Conservation (phyloP, 2,113 vertebrate species). For the Ochotona princeps region DNA sequence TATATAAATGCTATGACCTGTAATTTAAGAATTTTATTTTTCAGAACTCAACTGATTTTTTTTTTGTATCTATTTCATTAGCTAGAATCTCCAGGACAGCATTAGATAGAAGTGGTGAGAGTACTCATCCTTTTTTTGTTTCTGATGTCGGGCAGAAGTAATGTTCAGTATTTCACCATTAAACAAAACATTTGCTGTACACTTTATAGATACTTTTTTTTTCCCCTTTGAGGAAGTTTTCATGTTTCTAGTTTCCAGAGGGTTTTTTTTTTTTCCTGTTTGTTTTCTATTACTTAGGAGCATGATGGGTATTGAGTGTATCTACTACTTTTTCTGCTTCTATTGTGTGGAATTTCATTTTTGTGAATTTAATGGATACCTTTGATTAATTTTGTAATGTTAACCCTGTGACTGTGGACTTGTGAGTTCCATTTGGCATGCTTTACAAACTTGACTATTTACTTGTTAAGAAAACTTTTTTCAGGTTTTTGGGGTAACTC, state of each 20-base stretch:
- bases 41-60: neutral
- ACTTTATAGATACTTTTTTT: neutral
- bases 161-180: neutral
- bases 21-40: constrained; percentile 28
- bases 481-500: neutral
- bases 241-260: neutral
- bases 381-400: neutral
- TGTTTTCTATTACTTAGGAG: neutral
- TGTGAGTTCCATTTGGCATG: neutral
- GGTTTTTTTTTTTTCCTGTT: neutral
- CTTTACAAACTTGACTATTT: neutral
- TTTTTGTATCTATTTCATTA: neutral
- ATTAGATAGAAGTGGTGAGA: neutral
- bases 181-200: neutral
- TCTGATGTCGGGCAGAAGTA: neutral
- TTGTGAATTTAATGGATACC: neutral
- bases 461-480: neutral
- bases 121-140: neutral
- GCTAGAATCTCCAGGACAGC: neutral
- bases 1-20: neutral
- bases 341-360: neutral
- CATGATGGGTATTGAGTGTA: neutral
- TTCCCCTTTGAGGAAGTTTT: neutral
- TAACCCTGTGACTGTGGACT: neutral
- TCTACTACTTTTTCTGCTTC: neutral